Percentiles rank a stretch among this genome's conserved stretches.
Conservation (phyloP, 30 jellyfish, hydroid and myxozoan genomes). For the Nemopilema nomurai region DNA sequence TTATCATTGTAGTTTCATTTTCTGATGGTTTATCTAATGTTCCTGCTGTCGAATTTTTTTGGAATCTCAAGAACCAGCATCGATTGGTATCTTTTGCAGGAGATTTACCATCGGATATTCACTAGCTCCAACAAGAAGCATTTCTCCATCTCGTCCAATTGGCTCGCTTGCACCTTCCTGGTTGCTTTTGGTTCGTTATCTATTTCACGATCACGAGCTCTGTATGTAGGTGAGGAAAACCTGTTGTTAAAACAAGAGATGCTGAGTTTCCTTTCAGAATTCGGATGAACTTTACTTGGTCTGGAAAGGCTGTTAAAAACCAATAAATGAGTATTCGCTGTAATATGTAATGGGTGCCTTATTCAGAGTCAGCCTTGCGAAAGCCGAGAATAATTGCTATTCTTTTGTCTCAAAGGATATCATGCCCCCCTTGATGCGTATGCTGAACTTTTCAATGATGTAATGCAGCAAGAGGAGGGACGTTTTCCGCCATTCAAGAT, state of each 20-base stretch:
- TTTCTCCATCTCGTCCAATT: slow-evolving; percentile 80
- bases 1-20: no score
- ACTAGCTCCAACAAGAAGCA: slow-evolving; percentile 57
- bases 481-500: slow-evolving; percentile 57
- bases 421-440: slow-evolving; percentile 97
- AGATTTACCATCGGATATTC: slow-evolving; percentile 70
- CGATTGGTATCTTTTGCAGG: slow-evolving; percentile 43
- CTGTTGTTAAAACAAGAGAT: no score
- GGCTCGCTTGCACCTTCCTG: slow-evolving; percentile 72
- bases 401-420: slow-evolving; percentile 55
- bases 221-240: slow-evolving; percentile 71
- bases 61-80: no score
- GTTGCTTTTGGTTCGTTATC: slow-evolving; percentile 65
- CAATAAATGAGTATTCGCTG: no score
- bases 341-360: no score
- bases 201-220: slow-evolving; percentile 85
- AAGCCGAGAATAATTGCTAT: neutral
- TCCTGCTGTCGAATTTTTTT: neutral
- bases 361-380: no score
- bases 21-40: no score
- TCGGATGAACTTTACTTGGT: no score
- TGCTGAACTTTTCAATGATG: slow-evolving; percentile 84
- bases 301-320: no score
- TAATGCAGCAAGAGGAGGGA: slow-evolving; percentile 52
- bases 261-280: no score